Evolutionary conservation across 2,888 invertebrate genomes (phyloP), one percentile per base, ranked within the genome.

Genomic region (Molanna angustata): DNA sequence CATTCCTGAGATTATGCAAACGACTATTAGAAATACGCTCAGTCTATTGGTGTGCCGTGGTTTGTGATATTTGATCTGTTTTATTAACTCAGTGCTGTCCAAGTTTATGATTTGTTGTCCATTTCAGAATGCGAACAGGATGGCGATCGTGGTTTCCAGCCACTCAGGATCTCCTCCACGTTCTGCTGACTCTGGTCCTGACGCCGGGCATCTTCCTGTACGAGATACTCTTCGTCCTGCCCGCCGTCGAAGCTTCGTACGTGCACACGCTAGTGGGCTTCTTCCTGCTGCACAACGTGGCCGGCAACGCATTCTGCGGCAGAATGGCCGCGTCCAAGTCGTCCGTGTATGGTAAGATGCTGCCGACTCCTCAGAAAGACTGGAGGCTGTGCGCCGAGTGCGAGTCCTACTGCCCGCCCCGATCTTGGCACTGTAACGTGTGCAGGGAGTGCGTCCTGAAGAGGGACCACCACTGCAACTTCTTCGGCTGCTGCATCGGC

Each of bases 381-480:
- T 95, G 93, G 91, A 80, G 80, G 56, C 80, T 88, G 61, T 98
- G 97, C 70, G 66, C 80, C 1, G 72, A 76, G 0, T 97, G 97
- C 71, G 88, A 90, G 67, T 74, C 80, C 33, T 56, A 84, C 16
- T 77, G 83, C 4, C 91, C 91, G 1, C 92, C 94, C 0, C 80
- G 97, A 27, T 85, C 94, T 1, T 94, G 92, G 84, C 97, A 97
- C 66, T 98, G 97, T 67, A 78, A 80, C 49, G 80, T 77, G 4
- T 98, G 97, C 69, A 78, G 88, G 59, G 78, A 82, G 6, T 98
- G 97, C 67, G 84, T 96, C 49, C 67, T 89, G 22, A 92, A 91
- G 71, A 78, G 94, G 61, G 94, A 94, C 67, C 93, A 91, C 72
- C 90, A 92, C 66, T 90, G 95, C 66, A 85, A 88, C 61, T 96